phyloP scores from a whole-genome alignment of 1,140 invertebrate genomes.

The Philopotamus ludificatus region DNA sequence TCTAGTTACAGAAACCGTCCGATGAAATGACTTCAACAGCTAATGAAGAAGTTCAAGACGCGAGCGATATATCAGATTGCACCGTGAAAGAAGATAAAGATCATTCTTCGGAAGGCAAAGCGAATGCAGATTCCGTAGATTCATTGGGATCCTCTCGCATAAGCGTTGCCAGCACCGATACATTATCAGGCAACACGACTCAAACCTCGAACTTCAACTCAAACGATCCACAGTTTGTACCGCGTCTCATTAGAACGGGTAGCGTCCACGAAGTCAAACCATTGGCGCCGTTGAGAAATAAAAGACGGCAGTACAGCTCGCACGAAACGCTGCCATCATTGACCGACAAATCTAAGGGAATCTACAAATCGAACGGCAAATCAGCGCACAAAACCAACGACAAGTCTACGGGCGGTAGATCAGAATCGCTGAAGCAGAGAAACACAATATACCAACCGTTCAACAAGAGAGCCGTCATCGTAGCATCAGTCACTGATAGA shows the following conservation, averaged over 20 bases:
- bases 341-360: background rate
- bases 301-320: constrained; percentile 51
- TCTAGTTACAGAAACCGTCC: background rate
- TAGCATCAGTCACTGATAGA: constrained; percentile 67
- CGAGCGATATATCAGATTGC: constrained; percentile 24
- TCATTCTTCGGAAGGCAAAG: constrained; percentile 43
- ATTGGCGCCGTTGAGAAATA: constrained; percentile 47
- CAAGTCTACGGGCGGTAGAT: constrained; percentile 17
- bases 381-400: background rate
- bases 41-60: background rate
- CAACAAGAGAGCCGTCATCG: constrained; percentile 61
- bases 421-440: constrained; percentile 41
- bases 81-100: constrained; percentile 47
- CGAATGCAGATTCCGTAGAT: constrained; percentile 45
- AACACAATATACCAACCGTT: constrained; percentile 45
- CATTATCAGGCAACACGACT: constrained; percentile 44
- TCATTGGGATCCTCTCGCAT: constrained; percentile 46
- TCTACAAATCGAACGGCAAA: background rate
- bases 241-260: constrained; percentile 49
- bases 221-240: constrained; percentile 50
- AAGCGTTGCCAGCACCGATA: constrained; percentile 42
- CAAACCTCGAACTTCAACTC: constrained; percentile 44
- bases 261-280: constrained; percentile 52
- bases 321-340: constrained; percentile 49
- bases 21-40: too few species aligned